phyloP scores from a whole-genome alignment of 2,797 vertebrate genomes.

The Alectoris magna region DNA sequence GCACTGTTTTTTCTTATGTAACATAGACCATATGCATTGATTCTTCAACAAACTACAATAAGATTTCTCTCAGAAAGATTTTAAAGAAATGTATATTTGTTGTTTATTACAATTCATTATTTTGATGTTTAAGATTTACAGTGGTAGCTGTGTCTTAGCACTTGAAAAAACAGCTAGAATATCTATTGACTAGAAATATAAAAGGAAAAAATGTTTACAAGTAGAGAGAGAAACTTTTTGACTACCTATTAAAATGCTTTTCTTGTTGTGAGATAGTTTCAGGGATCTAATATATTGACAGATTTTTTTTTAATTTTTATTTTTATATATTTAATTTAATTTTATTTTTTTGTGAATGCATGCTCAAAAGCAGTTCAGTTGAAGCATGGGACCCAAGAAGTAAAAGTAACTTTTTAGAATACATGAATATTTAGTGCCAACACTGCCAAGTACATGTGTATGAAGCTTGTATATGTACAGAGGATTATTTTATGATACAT shows the following conservation, averaged over 20 bases:
- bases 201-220: neutral
- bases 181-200: neutral
- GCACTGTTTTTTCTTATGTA: neutral
- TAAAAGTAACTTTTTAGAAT: neutral
- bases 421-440: neutral
- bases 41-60: neutral
- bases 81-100: neutral
- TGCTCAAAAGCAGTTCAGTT: neutral
- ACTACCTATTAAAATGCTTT: neutral
- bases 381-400: neutral
- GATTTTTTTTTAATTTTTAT: too few relatives aligned
- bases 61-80: neutral
- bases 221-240: neutral
- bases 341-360: neutral
- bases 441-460: neutral
- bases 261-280: neutral
- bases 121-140: neutral
- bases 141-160: neutral
- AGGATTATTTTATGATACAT: neutral
- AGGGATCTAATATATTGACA: neutral
- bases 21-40: neutral
- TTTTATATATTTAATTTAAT: too few relatives aligned
- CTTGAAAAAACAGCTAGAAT: neutral
- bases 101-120: neutral
- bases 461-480: accelerated